Conservation (phyloP, 2,888 invertebrate species). For the Tipula lateralis region DNA sequence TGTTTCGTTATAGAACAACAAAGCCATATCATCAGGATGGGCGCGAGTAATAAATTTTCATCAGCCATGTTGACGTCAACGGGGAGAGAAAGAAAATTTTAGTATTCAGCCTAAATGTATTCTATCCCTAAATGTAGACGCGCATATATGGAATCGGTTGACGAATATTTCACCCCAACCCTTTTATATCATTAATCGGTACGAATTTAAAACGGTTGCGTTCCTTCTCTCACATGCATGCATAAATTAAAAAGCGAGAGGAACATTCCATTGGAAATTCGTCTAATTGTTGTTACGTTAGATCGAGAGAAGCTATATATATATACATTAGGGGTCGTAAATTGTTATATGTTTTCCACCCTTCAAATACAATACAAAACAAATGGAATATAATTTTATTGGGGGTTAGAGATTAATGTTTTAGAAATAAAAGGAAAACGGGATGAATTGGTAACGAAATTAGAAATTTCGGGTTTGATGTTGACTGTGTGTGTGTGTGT, state of each 20-base stretch:
- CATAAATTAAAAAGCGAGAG: background rate
- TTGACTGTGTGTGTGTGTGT: background rate
- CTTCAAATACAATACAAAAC: background rate
- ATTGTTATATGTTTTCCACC: background rate
- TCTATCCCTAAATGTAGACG: background rate
- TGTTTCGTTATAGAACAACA: background rate
- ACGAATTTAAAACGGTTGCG: background rate
- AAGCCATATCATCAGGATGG: background rate
- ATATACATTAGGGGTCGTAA: background rate
- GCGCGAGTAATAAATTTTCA: background rate
- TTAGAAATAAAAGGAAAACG: background rate
- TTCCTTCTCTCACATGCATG: background rate
- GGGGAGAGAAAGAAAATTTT: background rate
- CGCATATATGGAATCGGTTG: background rate
- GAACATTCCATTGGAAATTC: background rate
- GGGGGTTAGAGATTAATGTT: constrained; percentile 16
- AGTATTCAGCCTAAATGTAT: background rate
- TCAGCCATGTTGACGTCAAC: background rate
- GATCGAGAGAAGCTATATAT: background rate
- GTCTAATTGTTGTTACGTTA: background rate
- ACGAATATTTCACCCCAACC: background rate
- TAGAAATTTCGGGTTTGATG: background rate
- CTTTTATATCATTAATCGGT: background rate
- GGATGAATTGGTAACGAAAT: background rate
- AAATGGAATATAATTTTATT: constrained; percentile 15